phyloP scores from a whole-genome alignment of 2,113 vertebrate species.

The Perognathus longimembris region DNA sequence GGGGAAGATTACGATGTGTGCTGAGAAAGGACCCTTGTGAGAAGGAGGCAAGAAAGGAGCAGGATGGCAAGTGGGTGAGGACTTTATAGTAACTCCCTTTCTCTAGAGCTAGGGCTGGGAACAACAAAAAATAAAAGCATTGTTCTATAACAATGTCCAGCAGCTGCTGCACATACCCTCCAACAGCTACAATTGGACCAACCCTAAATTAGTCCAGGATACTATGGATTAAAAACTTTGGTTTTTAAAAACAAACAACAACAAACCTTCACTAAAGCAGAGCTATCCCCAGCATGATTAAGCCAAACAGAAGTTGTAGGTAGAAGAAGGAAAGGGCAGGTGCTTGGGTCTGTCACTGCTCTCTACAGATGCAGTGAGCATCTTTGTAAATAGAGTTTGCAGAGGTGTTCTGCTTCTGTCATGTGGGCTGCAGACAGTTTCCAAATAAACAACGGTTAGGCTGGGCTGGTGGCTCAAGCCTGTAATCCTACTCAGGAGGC shows the following conservation, averaged over 20 bases:
- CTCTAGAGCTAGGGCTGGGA: background rate
- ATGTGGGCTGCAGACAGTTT: too few species aligned
- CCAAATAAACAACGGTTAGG: too few species aligned
- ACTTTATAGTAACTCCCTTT: background rate
- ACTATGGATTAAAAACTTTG: background rate
- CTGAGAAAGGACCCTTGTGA: background rate
- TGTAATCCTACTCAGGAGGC: too few species aligned
- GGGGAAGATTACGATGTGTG: background rate
- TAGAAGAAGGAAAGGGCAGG: background rate
- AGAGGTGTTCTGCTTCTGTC: background rate
- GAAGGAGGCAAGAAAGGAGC: background rate
- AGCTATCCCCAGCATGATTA: background rate
- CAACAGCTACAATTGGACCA: background rate
- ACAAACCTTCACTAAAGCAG: background rate
- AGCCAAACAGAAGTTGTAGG: background rate
- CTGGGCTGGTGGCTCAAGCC: too few species aligned
- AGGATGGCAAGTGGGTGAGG: background rate
- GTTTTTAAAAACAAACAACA: too few species aligned
- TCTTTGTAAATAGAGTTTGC: background rate
- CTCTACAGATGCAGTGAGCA: background rate
- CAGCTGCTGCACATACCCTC: background rate
- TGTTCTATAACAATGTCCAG: background rate
- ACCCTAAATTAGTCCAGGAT: background rate
- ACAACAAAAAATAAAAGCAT: background rate
- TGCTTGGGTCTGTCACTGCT: background rate